Percentiles rank a stretch among this genome's conserved stretches.
phyloP scores from a whole-genome alignment of 2,888 invertebrate genomes.

The Philereme transversata region DNA sequence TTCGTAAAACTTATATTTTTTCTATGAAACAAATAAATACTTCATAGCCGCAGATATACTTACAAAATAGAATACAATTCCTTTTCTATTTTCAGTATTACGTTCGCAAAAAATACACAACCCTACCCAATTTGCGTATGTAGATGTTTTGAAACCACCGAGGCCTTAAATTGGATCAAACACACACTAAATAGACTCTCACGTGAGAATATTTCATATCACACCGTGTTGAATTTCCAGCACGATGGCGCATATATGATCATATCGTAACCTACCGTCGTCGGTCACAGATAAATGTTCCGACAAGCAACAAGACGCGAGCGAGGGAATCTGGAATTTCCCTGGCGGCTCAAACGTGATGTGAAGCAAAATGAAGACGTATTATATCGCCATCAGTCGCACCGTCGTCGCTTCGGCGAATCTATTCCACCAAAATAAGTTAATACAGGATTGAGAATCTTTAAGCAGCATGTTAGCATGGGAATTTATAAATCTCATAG shows the following conservation, averaged over 20 bases:
- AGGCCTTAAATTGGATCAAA: constrained; percentile 36
- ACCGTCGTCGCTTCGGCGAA: constrained; percentile 40
- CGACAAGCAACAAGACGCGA: constrained; percentile 45
- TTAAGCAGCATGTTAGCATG: constrained; percentile 37
- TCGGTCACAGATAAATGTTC: constrained; percentile 48
- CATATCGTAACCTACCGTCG: constrained; percentile 39
- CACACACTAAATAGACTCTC: constrained; percentile 31
- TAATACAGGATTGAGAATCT: constrained; percentile 43
- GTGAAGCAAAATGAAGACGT: constrained; percentile 51
- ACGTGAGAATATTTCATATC: constrained; percentile 28
- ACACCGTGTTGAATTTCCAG: constrained; percentile 33
- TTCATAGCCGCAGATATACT: background rate
- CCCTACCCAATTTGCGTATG: constrained; percentile 19
- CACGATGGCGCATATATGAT: constrained; percentile 30
- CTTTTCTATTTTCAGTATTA: constrained; percentile 14
- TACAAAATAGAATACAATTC: background rate
- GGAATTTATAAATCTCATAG: constrained; percentile 51
- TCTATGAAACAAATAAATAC: background rate
- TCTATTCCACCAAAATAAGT: constrained; percentile 45
- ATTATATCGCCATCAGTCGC: constrained; percentile 49
- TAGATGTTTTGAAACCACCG: constrained; percentile 29
- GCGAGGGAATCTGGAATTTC: constrained; percentile 59
- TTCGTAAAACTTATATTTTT: constrained; percentile 40
- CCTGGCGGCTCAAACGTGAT: constrained; percentile 46
- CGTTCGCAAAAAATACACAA: constrained; percentile 15